phyloP scores from a whole-genome alignment of 1,140 invertebrate genomes.

The Adoxophyes honmai region DNA sequence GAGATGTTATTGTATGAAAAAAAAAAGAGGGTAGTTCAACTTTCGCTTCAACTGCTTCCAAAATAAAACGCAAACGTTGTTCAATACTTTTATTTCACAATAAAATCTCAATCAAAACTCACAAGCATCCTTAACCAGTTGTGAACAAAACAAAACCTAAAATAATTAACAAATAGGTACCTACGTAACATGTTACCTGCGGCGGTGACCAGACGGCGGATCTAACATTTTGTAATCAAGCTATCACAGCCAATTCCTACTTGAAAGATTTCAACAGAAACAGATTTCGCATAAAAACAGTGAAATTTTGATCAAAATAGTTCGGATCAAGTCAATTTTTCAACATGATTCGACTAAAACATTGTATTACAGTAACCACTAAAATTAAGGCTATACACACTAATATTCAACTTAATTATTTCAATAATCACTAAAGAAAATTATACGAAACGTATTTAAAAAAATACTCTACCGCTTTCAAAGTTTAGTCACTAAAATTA shows the following conservation, averaged over 20 bases:
- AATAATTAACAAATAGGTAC: constrained; percentile 55
- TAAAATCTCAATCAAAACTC: constrained; percentile 71
- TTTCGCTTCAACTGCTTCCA: too few relatives aligned
- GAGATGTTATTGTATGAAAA: too few relatives aligned
- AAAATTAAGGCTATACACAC: constrained; percentile 12
- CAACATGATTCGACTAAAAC: not conserved
- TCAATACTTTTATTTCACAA: constrained; percentile 66
- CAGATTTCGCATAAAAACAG: not conserved
- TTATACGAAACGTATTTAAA: constrained; percentile 6
- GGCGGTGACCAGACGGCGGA: constrained; percentile 8
- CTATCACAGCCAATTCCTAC: constrained; percentile 20
- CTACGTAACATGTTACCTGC: constrained; percentile 27
- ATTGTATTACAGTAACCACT: constrained; percentile 8
- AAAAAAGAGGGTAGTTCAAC: too few relatives aligned
- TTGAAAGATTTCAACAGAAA: not conserved
- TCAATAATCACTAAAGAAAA: constrained; percentile 1
- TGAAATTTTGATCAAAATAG: too few relatives aligned
- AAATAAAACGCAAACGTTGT: constrained; percentile 30
- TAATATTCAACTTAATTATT: constrained; percentile 3
- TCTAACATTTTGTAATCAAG: not conserved
- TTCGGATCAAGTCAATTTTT: too few relatives aligned
- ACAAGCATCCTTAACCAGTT: constrained; percentile 56
- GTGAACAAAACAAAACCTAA: constrained; percentile 52
- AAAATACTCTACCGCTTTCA: not conserved
- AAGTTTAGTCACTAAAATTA: not conserved